phyloP scores from a whole-genome alignment of 2,888 invertebrate genomes.

The Zeuzera pyrina region DNA sequence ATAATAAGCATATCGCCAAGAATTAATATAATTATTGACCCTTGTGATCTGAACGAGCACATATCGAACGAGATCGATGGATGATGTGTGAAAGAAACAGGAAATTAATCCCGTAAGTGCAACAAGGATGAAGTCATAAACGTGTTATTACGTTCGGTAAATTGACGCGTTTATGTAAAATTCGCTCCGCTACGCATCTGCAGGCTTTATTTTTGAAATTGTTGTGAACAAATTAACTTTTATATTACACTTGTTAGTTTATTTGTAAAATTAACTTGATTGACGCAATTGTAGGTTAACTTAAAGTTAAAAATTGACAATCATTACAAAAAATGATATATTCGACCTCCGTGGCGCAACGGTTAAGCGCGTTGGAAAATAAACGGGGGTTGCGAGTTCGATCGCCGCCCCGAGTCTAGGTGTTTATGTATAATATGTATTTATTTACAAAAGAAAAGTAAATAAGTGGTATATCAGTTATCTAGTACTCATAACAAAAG shows the following conservation, averaged over 20 bases:
- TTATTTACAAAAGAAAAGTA: too few relatives aligned
- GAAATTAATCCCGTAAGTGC: slow-evolving; percentile 16
- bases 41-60: slow-evolving; percentile 28
- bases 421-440: too few relatives aligned
- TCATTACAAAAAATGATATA: too few relatives aligned
- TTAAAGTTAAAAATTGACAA: too few relatives aligned
- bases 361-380: too few relatives aligned
- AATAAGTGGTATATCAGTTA: too few relatives aligned
- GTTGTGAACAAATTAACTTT: slow-evolving; percentile 25
- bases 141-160: slow-evolving; percentile 47
- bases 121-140: slow-evolving; percentile 23
- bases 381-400: too few relatives aligned
- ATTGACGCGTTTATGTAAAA: slow-evolving; percentile 56
- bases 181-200: slow-evolving; percentile 34
- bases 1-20: slow-evolving; percentile 44
- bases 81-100: slow-evolving; percentile 24
- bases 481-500: too few relatives aligned
- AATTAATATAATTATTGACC: slow-evolving; percentile 56
- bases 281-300: too few relatives aligned
- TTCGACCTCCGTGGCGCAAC: too few relatives aligned
- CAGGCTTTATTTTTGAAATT: slow-evolving; percentile 27
- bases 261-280: slow-evolving; percentile 6
- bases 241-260: slow-evolving; percentile 28
- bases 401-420: too few relatives aligned
- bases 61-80: slow-evolving; percentile 29